Base-by-base conservation (phyloP, 2,797 vertebrate species). In the Pogonophryne albipinna region DNA sequence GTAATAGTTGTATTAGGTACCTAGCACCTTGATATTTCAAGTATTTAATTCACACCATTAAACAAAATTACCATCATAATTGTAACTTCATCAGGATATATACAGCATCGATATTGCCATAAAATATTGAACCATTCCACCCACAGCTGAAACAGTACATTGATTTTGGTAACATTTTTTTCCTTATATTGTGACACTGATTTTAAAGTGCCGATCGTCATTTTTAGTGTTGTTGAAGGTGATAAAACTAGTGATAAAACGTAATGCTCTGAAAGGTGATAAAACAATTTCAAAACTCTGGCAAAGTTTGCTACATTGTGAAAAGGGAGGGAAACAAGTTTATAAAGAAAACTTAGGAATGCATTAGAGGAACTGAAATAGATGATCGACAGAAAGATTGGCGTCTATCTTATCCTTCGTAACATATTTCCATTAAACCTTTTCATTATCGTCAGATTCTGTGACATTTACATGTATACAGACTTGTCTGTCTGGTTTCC, bases 401-500 rank as follows among this genome's bases (percentile, higher is more conserved):
- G 50, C n/a, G 10, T 66, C 42, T 7, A 19, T 71, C 19, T 74
- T 23, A 66, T 78, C 10, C 64, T 57, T 12, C 14, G 20, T 16
- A 46, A 42, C 47, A 51, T 67, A 49, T 15, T 66, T 66, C 7
- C 46, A 72, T 57, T 58, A 17, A 56, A 68, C n/a, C 15, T 41
- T 62, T 19, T 27, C 19, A 42, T 49, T 38, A 46, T n/a, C 44
- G 14, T 65, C 47, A 45, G 16, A 42, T 17, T 19, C 19, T 70
- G 49, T 55, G 62, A 60, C 27, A 60, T 45, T 60, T 51, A 61
- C 27, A 27, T 27, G 27, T 60, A 38, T 46, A 52, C n/a, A 63
- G 47, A 55, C 45, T 20, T 3, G 11, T 44, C 23, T 7, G 17
- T 20, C 9, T 6, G 1, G 12, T 19, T 59, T 52, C 10, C 12